phyloP scores from a whole-genome alignment of 1,140 invertebrate genomes.

The Adoxophyes honmai region DNA sequence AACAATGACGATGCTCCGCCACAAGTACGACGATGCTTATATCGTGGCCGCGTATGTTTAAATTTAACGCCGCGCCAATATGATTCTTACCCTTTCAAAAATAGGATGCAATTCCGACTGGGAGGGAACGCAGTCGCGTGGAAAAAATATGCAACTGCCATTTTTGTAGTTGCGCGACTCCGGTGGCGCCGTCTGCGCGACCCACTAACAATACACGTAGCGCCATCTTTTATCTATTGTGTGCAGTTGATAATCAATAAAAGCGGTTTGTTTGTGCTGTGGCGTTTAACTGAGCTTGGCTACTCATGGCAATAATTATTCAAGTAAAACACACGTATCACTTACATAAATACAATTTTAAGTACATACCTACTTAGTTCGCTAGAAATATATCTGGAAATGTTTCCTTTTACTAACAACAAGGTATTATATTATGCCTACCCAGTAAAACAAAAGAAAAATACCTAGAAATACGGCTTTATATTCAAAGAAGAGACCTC shows the following conservation, averaged over 20 bases:
- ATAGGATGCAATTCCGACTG: conserved; percentile 35
- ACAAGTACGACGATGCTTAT: conserved; percentile 58
- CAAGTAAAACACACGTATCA: too few species aligned
- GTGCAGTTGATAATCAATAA: conserved; percentile 70
- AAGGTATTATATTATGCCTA: too few species aligned
- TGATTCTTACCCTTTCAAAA: conserved; percentile 18
- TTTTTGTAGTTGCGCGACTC: conserved; percentile 69
- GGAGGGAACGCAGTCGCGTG: conserved; percentile 28
- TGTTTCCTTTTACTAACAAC: too few species aligned
- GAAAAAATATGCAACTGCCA: conserved; percentile 74
- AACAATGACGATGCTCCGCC: conserved; percentile 72
- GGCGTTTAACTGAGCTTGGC: conserved; percentile 31
- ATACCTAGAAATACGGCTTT: too few species aligned
- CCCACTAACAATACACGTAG: conserved; percentile 59
- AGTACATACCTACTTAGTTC: too few species aligned
- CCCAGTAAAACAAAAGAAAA: too few species aligned
- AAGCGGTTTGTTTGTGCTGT: conserved; percentile 46
- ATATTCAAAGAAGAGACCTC: too few species aligned
- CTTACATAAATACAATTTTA: too few species aligned
- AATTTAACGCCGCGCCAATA: conserved; percentile 24
- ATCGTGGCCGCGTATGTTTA: conserved; percentile 59
- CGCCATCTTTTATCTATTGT: conserved; percentile 73
- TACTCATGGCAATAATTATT: not conserved
- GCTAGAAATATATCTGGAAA: too few species aligned
- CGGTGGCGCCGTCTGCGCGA: conserved; percentile 70